phyloP scores from a whole-genome alignment of 2,113 vertebrate species.

The Hypocryptadius cinnamomeus region DNA sequence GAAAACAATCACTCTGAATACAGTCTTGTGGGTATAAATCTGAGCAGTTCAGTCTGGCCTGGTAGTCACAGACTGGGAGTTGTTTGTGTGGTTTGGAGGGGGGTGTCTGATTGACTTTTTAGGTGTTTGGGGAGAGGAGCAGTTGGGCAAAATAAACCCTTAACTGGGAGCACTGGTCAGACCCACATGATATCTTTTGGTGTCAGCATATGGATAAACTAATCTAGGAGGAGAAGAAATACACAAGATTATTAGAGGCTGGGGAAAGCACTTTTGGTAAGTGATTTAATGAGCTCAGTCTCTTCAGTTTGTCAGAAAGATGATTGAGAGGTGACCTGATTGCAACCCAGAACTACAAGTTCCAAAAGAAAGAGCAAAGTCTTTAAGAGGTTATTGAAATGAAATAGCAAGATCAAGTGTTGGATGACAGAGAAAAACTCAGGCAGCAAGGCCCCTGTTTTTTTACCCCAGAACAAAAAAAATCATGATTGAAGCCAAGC shows the following conservation, averaged over 20 bases:
- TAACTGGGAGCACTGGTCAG: background rate
- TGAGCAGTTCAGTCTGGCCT: background rate
- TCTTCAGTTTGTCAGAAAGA: slow-evolving; percentile 7
- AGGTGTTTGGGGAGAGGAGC: background rate
- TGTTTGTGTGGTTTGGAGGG: background rate
- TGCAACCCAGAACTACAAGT: background rate
- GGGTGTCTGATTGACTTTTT: background rate
- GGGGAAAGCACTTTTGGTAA: background rate
- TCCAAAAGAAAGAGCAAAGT: background rate
- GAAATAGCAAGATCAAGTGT: background rate
- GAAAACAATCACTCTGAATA: background rate
- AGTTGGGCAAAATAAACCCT: background rate
- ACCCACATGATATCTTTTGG: background rate
- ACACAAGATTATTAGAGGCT: background rate
- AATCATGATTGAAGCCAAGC: background rate
- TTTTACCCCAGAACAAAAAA: background rate
- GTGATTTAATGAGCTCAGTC: background rate
- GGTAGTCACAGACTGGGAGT: background rate
- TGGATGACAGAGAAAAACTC: background rate
- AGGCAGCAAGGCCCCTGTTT: background rate
- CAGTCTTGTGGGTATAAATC: background rate
- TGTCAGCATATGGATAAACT: background rate
- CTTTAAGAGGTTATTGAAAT: background rate
- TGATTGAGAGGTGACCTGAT: slow-evolving; percentile 9
- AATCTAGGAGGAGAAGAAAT: background rate